Base-by-base conservation (phyloP, 2,797 vertebrate genomes). In the Labeo calbasu region DNA sequence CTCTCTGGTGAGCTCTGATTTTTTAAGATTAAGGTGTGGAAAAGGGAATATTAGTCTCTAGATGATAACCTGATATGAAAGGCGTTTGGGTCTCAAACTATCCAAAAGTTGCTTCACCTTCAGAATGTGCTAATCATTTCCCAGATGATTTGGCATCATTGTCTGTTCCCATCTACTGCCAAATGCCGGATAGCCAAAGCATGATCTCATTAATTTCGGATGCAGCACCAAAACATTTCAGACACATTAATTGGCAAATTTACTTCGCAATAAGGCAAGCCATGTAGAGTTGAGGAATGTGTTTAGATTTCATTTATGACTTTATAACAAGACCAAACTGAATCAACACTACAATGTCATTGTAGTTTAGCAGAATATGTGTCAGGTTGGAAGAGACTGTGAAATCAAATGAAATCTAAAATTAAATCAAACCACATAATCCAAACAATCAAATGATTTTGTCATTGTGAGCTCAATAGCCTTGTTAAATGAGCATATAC, bases 41-140 rank as follows among this genome's bases (percentile, higher is more conserved):
- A 66, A 78, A 21, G 32, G 6, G 14, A 51, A 59, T 79, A 69
- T 77, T 69, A 32, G 59, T 61, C 63, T 84, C 82, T 28, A 63
- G 82, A 59, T 78, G 75, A 84, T 71, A 71, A 61, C 51, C 40
- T 71, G 82, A 77, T 84, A 72, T 25, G 40, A 82, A 59, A 78
- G 61, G 32, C n/a, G 32, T 83, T 76, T 76, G 11, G 61, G 63
- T 77, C 63, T 32, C 46, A 83, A 57, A 83, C 32, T 48, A 13
- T 57, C 32, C 50, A 83, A 77, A 78, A 72, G 23, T 70, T 71
- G 66, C 76, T 63, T 84, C 66, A 71, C 55, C 83, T 79, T 79
- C 14, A 63, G 13, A 78, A 63, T 72, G 53, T 63, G 36, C 28
- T 63, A 71, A 84, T 63, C 51, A 25, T 70, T 59, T 84, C 66